phyloP scores from a whole-genome alignment of 1,140 invertebrate genomes.

The Penaeus japonicus region DNA sequence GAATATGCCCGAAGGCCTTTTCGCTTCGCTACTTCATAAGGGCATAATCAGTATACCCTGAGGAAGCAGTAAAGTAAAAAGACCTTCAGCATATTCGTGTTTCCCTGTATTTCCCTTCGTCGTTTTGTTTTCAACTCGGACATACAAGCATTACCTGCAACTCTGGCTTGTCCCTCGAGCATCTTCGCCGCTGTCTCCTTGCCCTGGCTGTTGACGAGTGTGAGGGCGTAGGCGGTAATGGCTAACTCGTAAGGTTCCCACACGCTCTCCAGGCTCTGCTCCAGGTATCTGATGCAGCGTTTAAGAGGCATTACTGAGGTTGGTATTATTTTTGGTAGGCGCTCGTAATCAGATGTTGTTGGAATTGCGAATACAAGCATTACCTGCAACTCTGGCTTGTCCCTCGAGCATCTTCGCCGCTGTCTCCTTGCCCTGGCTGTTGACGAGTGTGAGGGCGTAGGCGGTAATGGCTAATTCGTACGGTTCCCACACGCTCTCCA shows the following conservation, averaged over 20 bases:
- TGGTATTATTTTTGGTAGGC: too few species aligned
- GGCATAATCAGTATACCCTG: too few species aligned
- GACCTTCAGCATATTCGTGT: too few species aligned
- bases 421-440: conserved; percentile 64
- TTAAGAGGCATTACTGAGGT: too few species aligned
- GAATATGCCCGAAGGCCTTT: too few species aligned
- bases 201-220: conserved; percentile 64
- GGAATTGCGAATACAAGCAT: too few species aligned
- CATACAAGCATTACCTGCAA: too few species aligned
- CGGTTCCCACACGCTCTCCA: conserved; percentile 63
- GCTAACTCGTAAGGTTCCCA: conserved; percentile 67
- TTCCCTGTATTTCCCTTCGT: too few species aligned
- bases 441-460: conserved; percentile 66
- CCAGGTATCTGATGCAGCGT: conserved; percentile 66
- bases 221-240: conserved; percentile 67
- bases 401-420: conserved; percentile 63
- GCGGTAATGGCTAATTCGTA: conserved; percentile 67
- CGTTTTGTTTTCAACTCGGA: too few species aligned
- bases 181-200: conserved; percentile 64
- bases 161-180: conserved; percentile 53
- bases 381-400: background rate
- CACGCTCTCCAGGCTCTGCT: conserved; percentile 62
- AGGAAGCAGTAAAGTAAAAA: too few species aligned
- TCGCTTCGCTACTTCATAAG: too few species aligned
- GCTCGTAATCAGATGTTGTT: too few species aligned